These are phyloP conservation scores for Percopsis transmontana DNA, from an alignment of 2,113 vertebrate genomes.

Conservation along the genomic window DNA sequence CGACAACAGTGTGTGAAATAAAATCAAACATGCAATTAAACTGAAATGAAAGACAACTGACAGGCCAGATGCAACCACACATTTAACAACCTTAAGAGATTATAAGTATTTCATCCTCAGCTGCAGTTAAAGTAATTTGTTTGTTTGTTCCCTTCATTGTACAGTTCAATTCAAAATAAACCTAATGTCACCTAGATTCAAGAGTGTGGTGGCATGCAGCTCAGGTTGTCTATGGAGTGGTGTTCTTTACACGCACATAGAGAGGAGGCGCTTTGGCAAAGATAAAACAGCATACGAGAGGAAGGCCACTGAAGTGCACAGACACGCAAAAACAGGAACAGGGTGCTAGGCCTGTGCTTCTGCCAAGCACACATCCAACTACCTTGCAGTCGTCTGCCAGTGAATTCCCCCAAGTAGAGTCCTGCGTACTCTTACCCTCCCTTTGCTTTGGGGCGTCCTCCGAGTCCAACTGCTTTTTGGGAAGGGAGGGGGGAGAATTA, in stretches of 20 bases:
- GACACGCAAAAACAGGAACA: slow-evolving; percentile 43
- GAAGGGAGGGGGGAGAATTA: slow-evolving; percentile 65
- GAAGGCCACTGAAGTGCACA: slow-evolving; percentile 49
- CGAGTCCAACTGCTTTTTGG: slow-evolving; percentile 76
- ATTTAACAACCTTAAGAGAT: not conserved
- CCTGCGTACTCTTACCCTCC: slow-evolving; percentile 77
- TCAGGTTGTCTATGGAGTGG: slow-evolving; percentile 26
- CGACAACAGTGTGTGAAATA: slow-evolving; percentile 20
- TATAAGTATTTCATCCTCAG: not conserved
- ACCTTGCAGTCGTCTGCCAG: slow-evolving; percentile 83
- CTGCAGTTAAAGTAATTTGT: not conserved
- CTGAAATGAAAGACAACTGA: slow-evolving; percentile 17
- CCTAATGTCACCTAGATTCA: not conserved
- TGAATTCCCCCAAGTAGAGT: slow-evolving; percentile 80
- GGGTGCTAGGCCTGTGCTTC: slow-evolving; percentile 17
- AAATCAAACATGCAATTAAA: slow-evolving; percentile 40
- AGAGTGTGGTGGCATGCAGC: slow-evolving; percentile 70
- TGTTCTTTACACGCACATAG: slow-evolving; percentile 34
- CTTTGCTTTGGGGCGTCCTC: slow-evolving; percentile 72
- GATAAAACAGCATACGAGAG: slow-evolving; percentile 42
- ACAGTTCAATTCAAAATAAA: slow-evolving; percentile 8
- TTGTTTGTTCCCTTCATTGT: not conserved
- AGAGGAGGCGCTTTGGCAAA: slow-evolving; percentile 41
- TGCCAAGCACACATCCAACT: slow-evolving; percentile 66
- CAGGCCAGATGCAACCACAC: slow-evolving; percentile 73